Evolutionary conservation across 37 sponge, comb jelly and placozoan genomes (phyloP).

Genomic region (Amphimedon queenslandica): DNA sequence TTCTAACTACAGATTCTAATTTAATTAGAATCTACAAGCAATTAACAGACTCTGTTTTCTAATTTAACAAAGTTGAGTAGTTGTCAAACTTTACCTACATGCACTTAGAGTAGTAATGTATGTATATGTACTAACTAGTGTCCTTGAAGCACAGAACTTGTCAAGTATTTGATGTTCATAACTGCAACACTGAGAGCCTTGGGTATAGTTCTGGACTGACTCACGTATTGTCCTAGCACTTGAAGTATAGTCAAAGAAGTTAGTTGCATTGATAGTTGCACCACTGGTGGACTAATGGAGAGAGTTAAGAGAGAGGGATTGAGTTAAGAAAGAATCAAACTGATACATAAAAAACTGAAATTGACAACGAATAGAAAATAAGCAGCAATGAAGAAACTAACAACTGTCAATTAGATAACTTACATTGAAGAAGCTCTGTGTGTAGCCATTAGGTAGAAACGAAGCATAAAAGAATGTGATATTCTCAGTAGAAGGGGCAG

Average conservation of each 20-base stretch:
- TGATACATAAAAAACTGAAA: background rate
- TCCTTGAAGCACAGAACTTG: slow-evolving; percentile 62
- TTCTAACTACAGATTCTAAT: too few species aligned
- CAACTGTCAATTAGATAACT: background rate
- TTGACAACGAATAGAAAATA: background rate
- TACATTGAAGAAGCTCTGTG: background rate
- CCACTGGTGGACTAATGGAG: background rate
- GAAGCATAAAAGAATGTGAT: slow-evolving; percentile 21
- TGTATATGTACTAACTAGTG: slow-evolving; percentile 14
- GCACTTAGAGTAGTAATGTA: background rate
- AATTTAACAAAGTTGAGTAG: background rate
- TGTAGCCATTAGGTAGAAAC: background rate
- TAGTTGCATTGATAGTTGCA: background rate
- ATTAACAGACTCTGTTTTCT: too few species aligned
- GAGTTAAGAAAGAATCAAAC: background rate
- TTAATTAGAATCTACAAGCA: too few species aligned
- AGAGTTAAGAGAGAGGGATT: background rate
- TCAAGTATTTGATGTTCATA: slow-evolving; percentile 57
- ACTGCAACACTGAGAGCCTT: background rate
- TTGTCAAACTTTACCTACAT: background rate
- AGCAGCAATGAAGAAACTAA: background rate
- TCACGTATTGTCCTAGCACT: background rate
- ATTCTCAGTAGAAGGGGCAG: slow-evolving; percentile 14
- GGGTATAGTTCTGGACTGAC: background rate
- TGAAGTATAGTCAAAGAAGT: slow-evolving; percentile 16